Percentiles rank a stretch among this genome's conserved stretches.
These are phyloP conservation scores for Phacellophora camtschatica DNA, from an alignment of 30 jellyfish, hydroid and myxozoan species.

Conservation along the genomic window DNA sequence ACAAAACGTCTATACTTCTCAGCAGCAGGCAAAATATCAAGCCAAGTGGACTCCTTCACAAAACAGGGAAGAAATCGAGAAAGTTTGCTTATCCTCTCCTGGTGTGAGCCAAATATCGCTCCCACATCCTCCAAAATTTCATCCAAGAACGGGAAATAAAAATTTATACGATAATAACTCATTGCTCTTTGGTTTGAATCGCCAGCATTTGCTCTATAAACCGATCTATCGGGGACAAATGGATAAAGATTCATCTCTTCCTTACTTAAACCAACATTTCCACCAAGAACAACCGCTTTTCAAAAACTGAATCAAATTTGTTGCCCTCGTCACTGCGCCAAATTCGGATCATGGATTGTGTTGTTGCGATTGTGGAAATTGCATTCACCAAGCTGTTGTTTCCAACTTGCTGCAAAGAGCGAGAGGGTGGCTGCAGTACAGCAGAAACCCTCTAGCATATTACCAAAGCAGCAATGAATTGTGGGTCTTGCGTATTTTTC, in stretches of 20 bases:
- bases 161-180: background rate
- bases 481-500: background rate
- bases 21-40: background rate
- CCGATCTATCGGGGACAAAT: background rate
- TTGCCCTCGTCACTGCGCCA: background rate
- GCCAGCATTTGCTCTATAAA: background rate
- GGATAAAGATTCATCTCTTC: background rate
- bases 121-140: background rate
- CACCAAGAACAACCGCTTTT: background rate
- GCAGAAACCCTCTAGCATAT: background rate
- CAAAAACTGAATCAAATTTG: background rate
- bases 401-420: background rate
- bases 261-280: background rate
- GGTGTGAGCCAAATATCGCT: conserved; percentile 17
- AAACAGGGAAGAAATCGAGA: background rate
- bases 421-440: conserved; percentile 1
- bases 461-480: background rate
- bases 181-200: background rate
- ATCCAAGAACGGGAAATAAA: background rate
- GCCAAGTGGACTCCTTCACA: background rate
- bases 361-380: background rate
- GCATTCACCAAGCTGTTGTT: background rate
- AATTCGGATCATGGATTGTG: background rate
- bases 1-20: background rate
- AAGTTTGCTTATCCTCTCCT: background rate